Conservation (phyloP, 2,797 vertebrate genomes). For the Cryptoprocta ferox region DNA sequence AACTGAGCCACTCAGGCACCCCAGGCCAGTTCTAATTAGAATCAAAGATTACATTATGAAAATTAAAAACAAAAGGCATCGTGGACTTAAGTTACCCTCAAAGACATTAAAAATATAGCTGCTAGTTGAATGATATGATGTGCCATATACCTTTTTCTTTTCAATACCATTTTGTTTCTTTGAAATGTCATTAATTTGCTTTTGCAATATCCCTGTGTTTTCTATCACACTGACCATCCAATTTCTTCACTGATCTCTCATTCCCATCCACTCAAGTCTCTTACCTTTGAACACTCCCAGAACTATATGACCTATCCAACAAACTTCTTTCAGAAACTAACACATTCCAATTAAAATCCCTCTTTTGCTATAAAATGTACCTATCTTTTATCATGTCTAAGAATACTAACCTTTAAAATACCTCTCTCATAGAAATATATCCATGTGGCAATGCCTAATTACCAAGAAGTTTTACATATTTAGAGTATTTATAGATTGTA, state of each 20-base stretch:
- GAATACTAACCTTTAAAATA: slow-evolving; percentile 31
- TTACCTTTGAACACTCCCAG: not conserved
- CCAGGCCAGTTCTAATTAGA: slow-evolving; percentile 31
- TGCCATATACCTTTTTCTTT: not conserved
- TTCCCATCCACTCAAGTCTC: not conserved
- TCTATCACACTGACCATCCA: not conserved
- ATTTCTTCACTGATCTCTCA: not conserved
- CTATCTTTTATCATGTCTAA: not conserved
- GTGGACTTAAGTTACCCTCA: not conserved
- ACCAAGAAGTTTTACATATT: not conserved
- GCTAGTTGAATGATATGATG: not conserved
- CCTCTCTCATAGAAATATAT: not conserved
- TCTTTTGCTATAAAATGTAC: not conserved
- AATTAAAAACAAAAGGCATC: slow-evolving; percentile 10
- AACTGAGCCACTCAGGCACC: too few relatives aligned
- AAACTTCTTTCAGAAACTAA: not conserved
- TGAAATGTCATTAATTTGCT: slow-evolving; percentile 19
- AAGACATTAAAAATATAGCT: slow-evolving; percentile 7
- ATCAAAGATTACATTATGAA: slow-evolving; percentile 12
- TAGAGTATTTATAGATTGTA: not conserved
- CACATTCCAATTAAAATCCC: not conserved
- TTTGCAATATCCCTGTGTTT: not conserved
- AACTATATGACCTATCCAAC: not conserved
- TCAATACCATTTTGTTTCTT: slow-evolving; percentile 15
- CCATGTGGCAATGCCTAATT: not conserved